Base-by-base conservation (phyloP, 2,113 vertebrate genomes). In the Xiphias gladius region DNA sequence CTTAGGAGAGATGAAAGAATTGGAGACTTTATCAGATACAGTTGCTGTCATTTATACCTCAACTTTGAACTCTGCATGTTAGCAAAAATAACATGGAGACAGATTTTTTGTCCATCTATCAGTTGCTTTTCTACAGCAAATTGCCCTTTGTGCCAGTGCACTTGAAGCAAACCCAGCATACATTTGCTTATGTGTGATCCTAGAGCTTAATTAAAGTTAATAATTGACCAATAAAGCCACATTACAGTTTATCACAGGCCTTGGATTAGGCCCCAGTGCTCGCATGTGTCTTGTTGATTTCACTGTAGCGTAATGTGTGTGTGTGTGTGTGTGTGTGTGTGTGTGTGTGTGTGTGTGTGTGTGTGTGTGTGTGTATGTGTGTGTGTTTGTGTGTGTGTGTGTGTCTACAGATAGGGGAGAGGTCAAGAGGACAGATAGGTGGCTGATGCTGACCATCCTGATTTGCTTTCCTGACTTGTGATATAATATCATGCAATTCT, bases 201-300 rank as follows among this genome's bases (percentile, higher is more conserved):
- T 13, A 4, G 64, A 69, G 32, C 41, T 80, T 89, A 89, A 91
- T 92, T 82, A 76, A 46, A 71, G 88, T 89, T 91, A 92, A 93
- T 89, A 39, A 88, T 92, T 54, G 0, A 90, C 91, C 59, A 43
- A 83, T 75, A 59, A 61, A 28, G 79, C 41, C 81, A 30, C 85
- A 83, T 88, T 79, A 77, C 43, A 32, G 82, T 82, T 90, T 86
- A 93, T 89, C 85, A 26, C 17, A 32, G 55, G 46, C 79, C 78
- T 73, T 88, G 79, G 85, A 88, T 67, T 6, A 1, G 43, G 59
- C 39, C 65, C 73, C 87, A 39, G 50, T 65, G 24, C 57, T 61
- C n/a, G 11, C 86, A 89, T 90, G 86, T 78, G 81, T 82, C 55
- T 78, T 78, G 43, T 82, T 76, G 72, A 52, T 75, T 67, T 84